phyloP scores from a whole-genome alignment of 1,140 invertebrate genomes.

The Nephila pilipes region DNA sequence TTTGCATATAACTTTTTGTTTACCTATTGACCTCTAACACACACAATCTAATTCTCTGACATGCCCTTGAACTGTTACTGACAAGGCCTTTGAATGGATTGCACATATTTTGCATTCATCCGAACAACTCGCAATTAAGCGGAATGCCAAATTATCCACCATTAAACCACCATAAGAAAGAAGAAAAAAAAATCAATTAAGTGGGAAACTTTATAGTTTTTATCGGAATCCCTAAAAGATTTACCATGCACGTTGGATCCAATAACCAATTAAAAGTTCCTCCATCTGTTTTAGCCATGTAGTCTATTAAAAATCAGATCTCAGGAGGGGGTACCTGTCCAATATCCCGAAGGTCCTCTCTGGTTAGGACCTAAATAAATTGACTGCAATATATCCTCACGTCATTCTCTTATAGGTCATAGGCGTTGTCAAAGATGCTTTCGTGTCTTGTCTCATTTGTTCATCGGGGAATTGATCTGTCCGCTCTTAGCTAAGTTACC shows the following conservation, averaged over 20 bases:
- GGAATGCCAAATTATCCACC: background rate
- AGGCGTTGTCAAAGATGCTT: background rate
- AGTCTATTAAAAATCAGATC: background rate
- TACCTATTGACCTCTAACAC: background rate
- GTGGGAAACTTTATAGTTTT: background rate
- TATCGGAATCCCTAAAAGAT: background rate
- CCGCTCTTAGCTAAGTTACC: background rate
- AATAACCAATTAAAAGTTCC: background rate
- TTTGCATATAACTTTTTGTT: too few relatives aligned
- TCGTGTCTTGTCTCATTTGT: conserved; percentile 22
- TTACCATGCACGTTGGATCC: background rate
- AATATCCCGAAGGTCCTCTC: background rate
- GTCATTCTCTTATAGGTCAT: background rate
- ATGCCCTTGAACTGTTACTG: background rate
- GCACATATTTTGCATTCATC: background rate
- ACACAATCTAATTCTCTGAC: background rate
- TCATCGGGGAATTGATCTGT: background rate
- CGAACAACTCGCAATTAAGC: background rate
- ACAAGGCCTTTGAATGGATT: background rate
- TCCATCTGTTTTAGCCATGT: background rate
- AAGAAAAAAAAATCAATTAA: conserved; percentile 9
- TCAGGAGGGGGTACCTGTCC: background rate
- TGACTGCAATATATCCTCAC: conserved; percentile 15
- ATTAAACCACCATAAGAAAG: background rate
- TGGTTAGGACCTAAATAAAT: conserved; percentile 9